Conservation (phyloP, 2,113 vertebrate genomes). For the Ictidomys tridecemlineatus region DNA sequence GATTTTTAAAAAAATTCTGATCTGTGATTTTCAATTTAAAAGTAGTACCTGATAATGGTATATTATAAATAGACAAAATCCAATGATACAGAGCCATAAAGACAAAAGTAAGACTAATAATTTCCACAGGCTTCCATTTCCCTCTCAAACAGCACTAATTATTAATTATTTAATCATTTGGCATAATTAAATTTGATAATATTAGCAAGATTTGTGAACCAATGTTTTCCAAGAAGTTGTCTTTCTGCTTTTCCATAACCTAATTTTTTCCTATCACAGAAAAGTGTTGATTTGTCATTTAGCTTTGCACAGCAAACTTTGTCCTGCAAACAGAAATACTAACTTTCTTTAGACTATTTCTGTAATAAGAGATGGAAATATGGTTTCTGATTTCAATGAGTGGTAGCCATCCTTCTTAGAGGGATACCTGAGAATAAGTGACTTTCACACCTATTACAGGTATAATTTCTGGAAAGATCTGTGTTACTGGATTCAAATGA, state of each 20-base stretch:
- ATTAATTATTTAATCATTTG: neutral
- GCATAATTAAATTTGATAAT: neutral
- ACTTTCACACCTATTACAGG: neutral
- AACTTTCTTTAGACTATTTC: neutral
- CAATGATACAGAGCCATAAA: neutral
- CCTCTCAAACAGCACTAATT: neutral
- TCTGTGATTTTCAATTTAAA: conserved; percentile 44
- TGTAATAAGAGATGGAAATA: neutral
- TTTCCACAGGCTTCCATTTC: neutral
- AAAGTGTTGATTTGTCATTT: neutral
- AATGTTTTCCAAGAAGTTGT: neutral
- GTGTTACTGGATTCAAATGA: neutral
- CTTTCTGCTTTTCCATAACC: neutral
- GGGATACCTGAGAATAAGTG: neutral
- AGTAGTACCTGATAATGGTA: neutral
- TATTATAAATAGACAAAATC: conserved; percentile 23
- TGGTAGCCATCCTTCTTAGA: neutral
- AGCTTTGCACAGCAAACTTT: neutral
- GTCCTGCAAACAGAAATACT: neutral
- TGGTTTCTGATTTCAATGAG: neutral
- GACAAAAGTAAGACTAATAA: conserved; percentile 14
- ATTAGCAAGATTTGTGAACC: conserved; percentile 30
- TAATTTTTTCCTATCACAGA: neutral
- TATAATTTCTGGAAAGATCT: neutral
- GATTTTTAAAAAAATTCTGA: neutral